A percentile compares a stretch with the other conserved stretches of the same genome.
phyloP scores from a whole-genome alignment of 2,797 vertebrate genomes.

The Diglossa cyanea region DNA sequence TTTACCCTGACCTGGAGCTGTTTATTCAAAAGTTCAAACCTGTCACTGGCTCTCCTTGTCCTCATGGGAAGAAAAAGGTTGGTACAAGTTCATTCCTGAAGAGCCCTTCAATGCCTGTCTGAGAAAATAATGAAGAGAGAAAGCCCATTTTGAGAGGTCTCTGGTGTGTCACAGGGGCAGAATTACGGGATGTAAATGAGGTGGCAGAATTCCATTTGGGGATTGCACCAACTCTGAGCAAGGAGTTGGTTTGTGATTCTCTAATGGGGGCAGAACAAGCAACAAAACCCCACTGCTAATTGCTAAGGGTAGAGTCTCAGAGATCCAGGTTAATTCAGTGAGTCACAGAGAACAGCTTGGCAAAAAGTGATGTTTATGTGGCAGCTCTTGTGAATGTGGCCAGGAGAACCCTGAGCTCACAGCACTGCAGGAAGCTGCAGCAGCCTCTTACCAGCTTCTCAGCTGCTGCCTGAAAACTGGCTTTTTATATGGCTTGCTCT shows the following conservation, averaged over 20 bases:
- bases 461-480: not conserved
- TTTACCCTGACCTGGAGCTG: not conserved
- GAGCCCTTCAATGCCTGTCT: not conserved
- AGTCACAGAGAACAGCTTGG: not conserved
- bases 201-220: not conserved
- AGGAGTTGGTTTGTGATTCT: not conserved
- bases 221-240: not conserved
- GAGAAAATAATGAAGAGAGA: conserved; percentile 2
- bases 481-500: not conserved
- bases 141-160: not conserved
- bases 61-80: not conserved
- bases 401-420: not conserved
- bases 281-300: conserved; percentile 10
- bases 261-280: not conserved
- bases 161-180: not conserved
- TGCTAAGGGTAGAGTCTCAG: not conserved
- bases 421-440: not conserved
- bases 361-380: not conserved
- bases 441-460: not conserved
- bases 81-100: not conserved
- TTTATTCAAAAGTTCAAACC: not conserved
- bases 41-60: not conserved
- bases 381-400: not conserved
- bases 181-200: not conserved
- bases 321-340: not conserved